Evolutionary conservation across 2,888 invertebrate species (phyloP), one percentile per base, ranked within the genome.

Genomic region (Antitype chi): DNA sequence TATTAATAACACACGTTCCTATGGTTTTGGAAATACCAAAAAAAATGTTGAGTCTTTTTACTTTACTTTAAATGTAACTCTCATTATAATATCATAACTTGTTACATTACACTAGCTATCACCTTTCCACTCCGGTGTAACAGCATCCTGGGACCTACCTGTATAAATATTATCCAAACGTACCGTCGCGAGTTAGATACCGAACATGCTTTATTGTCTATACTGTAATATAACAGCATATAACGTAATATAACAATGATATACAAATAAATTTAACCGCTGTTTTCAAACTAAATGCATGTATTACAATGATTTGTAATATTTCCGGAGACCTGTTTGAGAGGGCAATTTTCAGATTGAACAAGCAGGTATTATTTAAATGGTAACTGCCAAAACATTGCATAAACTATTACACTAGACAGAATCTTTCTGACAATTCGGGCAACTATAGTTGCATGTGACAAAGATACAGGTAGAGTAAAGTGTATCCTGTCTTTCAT

Each of bases 151-250:
- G 88, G 89, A 88, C 85, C 86, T 87, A 85, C 85, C 89, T 90
- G 90, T 93, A 93, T 93, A 94, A 94, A 94, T 93, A 94, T 93
- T 91, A 91, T 92, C 88, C 89, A 91, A 94, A 93, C 93, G 92
- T 93, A 92, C 91, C 89, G 91, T 87, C 85, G 85, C 89, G 85
- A 90, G 91, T 92, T 89, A 92, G 93, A 93, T 92, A 93, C 90
- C 90, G 81, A 89, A 87, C 89, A 90, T 93, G 90, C 81, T 94
- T 92, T 92, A 94, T 92, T 89, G 91, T 89, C 87, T 81, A 78
- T 77, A 86, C 79, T 72, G 80, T 90, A 81, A 78, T 85, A 82
- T 84, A 84, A 84, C 85, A 78, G 66, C 76, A 63, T 78, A 80
- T 75, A 84, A 68, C 74, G 67, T 90, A 88, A 91, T 91, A 90